Evolutionary conservation across 2,113 vertebrate species (phyloP).

Genomic region (Hyperoodon ampullatus): DNA sequence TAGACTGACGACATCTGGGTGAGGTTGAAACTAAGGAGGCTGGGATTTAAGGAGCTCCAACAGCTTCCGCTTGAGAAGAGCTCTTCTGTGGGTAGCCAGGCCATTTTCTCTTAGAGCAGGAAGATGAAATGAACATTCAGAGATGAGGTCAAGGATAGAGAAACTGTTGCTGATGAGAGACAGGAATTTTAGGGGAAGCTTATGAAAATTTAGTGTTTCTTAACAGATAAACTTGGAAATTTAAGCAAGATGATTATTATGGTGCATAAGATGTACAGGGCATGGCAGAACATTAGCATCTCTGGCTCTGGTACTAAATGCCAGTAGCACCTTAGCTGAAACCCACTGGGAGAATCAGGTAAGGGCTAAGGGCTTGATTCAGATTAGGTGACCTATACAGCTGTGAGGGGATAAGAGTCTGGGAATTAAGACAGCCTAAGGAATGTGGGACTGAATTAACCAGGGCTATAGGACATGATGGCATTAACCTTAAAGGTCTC

Average conservation of each 20-base stretch:
- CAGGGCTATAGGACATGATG: not conserved
- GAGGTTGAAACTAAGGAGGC: not conserved
- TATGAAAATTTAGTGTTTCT: not conserved
- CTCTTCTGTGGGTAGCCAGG: not conserved
- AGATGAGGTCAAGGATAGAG: not conserved
- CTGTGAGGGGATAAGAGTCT: not conserved
- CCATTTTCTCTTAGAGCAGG: not conserved
- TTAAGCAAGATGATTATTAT: not conserved
- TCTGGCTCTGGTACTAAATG: not conserved
- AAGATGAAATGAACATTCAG: not conserved
- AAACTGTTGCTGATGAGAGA: not conserved
- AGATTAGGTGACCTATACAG: not conserved
- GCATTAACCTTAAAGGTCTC: not conserved
- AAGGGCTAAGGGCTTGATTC: not conserved
- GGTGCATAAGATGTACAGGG: not conserved
- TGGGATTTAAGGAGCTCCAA: not conserved
- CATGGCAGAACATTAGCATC: not conserved
- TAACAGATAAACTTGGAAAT: not conserved
- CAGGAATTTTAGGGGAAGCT: not conserved
- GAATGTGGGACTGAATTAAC: not conserved
- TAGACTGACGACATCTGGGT: not conserved
- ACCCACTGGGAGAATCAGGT: not conserved
- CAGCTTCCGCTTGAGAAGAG: not conserved
- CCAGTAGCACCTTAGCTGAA: not conserved
- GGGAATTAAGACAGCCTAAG: not conserved